Conservation (phyloP, 2,113 vertebrate genomes). For the Emydocephalus ijimae region DNA sequence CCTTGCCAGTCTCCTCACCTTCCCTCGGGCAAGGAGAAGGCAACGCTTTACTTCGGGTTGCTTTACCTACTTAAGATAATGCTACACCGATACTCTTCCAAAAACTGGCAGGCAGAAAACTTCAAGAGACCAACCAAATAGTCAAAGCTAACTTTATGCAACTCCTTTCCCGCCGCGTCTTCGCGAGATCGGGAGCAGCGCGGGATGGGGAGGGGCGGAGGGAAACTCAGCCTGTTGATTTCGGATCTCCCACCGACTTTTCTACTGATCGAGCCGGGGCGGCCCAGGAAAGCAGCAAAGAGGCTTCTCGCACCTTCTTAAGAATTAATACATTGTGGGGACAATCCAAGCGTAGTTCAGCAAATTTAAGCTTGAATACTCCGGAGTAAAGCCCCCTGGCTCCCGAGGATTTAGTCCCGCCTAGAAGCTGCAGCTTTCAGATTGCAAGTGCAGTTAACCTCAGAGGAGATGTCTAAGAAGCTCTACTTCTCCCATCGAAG, state of each 20-base stretch:
- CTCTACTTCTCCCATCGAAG: neutral
- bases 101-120: neutral
- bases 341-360: neutral
- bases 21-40: neutral
- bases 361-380: neutral
- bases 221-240: neutral
- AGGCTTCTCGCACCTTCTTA: neutral
- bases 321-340: neutral
- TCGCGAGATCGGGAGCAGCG: neutral
- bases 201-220: neutral
- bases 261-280: neutral
- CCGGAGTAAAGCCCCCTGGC: neutral
- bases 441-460: neutral
- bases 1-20: neutral
- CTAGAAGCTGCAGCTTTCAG: neutral
- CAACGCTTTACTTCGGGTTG: neutral
- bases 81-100: neutral
- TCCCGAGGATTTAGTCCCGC: neutral
- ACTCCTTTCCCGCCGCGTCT: neutral
- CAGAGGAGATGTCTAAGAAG: neutral
- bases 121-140: neutral
- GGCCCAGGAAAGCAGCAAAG: neutral
- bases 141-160: neutral
- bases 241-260: neutral
- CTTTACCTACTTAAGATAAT: neutral